Base-by-base conservation (phyloP, 2,888 invertebrate species). In the Epinotia demarniana region DNA sequence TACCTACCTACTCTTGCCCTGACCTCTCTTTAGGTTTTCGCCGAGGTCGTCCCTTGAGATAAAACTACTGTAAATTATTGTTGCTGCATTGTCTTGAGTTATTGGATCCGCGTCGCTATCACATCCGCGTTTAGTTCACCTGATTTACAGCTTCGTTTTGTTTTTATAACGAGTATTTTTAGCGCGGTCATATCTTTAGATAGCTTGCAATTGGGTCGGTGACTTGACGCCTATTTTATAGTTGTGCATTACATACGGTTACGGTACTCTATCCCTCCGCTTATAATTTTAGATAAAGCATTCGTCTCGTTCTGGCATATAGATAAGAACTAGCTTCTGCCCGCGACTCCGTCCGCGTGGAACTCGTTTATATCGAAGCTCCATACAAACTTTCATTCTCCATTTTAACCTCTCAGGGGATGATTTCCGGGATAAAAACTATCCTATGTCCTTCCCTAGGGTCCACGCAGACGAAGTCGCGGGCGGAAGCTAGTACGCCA, bases 31-130 rank as follows among this genome's bases (percentile, higher is more conserved):
- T 2, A 39, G 39, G 33, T 6, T 33, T 33, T 33, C 8, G 33
- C 33, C 39, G 39, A 39, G 9, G 9, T 39, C 9, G 39, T 39
- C 39, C 39, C 9, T 39, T 9, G 39, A 39, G 39, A 39, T 39
- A 39, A 8, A 39, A 39, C 39, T 9, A 49, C 16, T 16, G 49
- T 49, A 49, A 13, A 0, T 5, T 16, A 49, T 49, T 49, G 13
- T 16, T 13, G 53, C 9, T 39, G 39, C 49, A 53, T 53, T 53
- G 53, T 53, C 80, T 81, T 88, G 87, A 88, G 81, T 88, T 89
- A 90, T 90, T 86, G 88, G 88, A 90, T 90, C 90, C 91, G 91
- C 91, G 91, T 83, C 87, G 85, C 84, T 81, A 86, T 83, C 90
- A 89, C 90, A 90, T 91, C 89, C 88, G 86, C 88, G 86, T 89